Evolutionary conservation across 1,140 invertebrate genomes (phyloP).

Genomic region (Hyles vespertilio): DNA sequence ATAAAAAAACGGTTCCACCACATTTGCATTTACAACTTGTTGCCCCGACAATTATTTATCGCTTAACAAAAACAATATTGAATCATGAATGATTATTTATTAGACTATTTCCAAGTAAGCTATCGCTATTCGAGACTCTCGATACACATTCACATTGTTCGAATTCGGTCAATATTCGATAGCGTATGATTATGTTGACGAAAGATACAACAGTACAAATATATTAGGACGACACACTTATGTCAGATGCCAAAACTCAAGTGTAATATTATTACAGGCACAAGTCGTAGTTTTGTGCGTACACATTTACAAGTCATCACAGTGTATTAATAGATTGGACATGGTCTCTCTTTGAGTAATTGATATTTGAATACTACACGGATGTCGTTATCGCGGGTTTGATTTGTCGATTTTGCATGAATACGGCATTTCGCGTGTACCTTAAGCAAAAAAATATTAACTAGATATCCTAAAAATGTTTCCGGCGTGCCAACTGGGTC

Average conservation of each 20-base stretch:
- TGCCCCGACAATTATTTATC: too few relatives aligned
- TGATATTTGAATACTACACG: slow-evolving; percentile 21
- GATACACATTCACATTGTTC: too few relatives aligned
- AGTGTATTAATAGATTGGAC: slow-evolving; percentile 26
- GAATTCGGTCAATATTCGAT: background rate
- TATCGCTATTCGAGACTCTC: too few relatives aligned
- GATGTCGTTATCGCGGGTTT: slow-evolving; percentile 2
- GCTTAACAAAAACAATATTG: too few relatives aligned
- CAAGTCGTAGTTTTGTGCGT: slow-evolving; percentile 20
- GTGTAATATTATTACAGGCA: slow-evolving; percentile 13
- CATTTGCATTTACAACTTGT: too few relatives aligned
- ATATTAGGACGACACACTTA: slow-evolving; percentile 21
- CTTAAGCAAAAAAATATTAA: slow-evolving; percentile 6
- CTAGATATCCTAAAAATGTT: slow-evolving; percentile 11
- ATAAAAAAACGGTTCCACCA: too few relatives aligned
- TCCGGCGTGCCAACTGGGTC: slow-evolving; percentile 35
- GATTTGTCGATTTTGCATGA: background rate
- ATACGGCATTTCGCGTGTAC: background rate
- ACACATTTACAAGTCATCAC: slow-evolving; percentile 26
- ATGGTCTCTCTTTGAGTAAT: slow-evolving; percentile 23
- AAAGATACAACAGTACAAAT: slow-evolving; percentile 10
- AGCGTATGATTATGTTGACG: slow-evolving; percentile 3
- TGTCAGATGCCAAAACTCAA: slow-evolving; percentile 22
- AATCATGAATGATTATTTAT: too few relatives aligned
- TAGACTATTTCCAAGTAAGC: too few relatives aligned